phyloP scores from a whole-genome alignment of 2,888 invertebrate species.

The Apotomis turbidana region DNA sequence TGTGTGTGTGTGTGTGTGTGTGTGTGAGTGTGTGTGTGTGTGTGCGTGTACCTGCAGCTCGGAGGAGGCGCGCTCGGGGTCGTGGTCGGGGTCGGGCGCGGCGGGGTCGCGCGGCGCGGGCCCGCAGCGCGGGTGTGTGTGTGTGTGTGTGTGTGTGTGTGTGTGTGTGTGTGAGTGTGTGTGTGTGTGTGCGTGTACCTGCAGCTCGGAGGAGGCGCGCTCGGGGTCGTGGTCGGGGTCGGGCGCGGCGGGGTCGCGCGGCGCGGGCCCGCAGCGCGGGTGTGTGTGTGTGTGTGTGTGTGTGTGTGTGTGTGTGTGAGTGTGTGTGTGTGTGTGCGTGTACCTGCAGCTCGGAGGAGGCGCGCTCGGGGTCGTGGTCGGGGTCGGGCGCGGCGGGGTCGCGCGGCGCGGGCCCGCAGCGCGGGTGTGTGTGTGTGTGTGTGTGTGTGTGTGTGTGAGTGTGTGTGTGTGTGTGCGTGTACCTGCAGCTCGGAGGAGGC shows the following conservation, averaged over 20 bases:
- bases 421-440: too few species aligned
- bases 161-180: background rate
- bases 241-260: constrained; percentile 88
- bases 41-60: constrained; percentile 88
- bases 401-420: constrained; percentile 96
- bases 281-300: too few species aligned
- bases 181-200: constrained; percentile 78
- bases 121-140: constrained; percentile 97
- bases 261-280: constrained; percentile 97
- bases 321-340: constrained; percentile 16
- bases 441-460: too few species aligned
- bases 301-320: too few species aligned
- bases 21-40: background rate
- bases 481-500: constrained; percentile 94
- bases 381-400: constrained; percentile 86
- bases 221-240: constrained; percentile 86
- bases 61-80: constrained; percentile 90
- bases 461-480: constrained; percentile 44
- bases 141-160: too few species aligned
- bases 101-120: constrained; percentile 92
- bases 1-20: too few species aligned
- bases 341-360: constrained; percentile 94
- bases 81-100: constrained; percentile 86
- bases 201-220: constrained; percentile 92
- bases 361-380: constrained; percentile 88